These are phyloP conservation scores for Rhincodon typus DNA, from an alignment of 2,797 vertebrate species.

Conservation along the genomic window DNA sequence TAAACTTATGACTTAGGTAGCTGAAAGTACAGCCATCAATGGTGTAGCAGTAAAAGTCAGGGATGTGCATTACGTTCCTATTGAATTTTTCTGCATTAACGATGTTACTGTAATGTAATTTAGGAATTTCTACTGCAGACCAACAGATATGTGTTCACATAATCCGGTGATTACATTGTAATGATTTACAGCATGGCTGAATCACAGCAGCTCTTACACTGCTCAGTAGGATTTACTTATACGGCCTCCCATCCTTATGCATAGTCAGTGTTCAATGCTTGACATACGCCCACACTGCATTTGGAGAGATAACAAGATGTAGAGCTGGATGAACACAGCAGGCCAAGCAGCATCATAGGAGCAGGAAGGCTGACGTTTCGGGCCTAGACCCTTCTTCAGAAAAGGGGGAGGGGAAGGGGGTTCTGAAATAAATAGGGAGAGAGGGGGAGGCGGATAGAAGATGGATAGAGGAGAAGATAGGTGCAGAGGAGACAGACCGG, in stretches of 20 bases:
- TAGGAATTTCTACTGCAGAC: not conserved
- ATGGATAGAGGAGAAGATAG: too few relatives aligned
- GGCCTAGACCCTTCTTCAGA: too few relatives aligned
- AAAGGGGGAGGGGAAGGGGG: too few relatives aligned
- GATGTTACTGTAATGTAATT: not conserved
- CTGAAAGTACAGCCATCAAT: not conserved
- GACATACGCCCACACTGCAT: not conserved
- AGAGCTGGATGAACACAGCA: too few relatives aligned
- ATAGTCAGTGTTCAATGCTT: not conserved
- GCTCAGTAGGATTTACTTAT: not conserved
- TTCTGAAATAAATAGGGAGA: too few relatives aligned
- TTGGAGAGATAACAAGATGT: not conserved
- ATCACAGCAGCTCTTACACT: not conserved
- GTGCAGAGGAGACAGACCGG: too few relatives aligned
- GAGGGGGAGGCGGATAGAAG: too few relatives aligned
- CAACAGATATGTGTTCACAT: not conserved
- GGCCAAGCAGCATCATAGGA: too few relatives aligned
- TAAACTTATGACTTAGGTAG: not conserved
- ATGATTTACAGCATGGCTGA: not conserved
- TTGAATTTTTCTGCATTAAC: not conserved
- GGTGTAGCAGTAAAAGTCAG: not conserved
- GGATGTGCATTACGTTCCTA: not conserved
- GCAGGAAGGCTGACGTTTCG: too few relatives aligned
- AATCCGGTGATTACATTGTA: not conserved
- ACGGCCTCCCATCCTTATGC: not conserved